Conservation (phyloP, 2,888 invertebrate genomes). For the Lasius platythorax region DNA sequence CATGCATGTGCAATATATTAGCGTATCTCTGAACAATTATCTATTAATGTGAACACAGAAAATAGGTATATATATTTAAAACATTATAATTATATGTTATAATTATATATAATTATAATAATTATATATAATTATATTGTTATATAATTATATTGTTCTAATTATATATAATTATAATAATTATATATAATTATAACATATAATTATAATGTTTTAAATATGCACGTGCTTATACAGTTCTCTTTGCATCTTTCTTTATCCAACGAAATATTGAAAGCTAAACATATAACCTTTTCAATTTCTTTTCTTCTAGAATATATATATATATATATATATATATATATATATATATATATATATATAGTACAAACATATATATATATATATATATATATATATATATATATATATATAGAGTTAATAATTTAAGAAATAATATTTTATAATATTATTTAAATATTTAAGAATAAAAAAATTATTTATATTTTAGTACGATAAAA, state of each 20-base stretch:
- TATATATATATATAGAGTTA: background rate
- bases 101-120: background rate
- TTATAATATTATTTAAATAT: constrained; percentile 1
- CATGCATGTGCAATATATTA: background rate
- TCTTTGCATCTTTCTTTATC: background rate
- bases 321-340: too few relatives aligned
- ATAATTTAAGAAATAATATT: too few relatives aligned
- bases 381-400: too few relatives aligned
- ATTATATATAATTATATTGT: too few relatives aligned
- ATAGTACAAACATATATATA: too few relatives aligned
- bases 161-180: too few relatives aligned
- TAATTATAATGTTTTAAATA: background rate
- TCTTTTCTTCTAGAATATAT: background rate
- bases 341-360: too few relatives aligned
- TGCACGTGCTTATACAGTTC: background rate
- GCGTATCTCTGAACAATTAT: background rate
- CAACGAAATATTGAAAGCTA: background rate
- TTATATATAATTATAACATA: background rate
- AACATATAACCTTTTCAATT: background rate
- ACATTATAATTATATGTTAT: background rate
- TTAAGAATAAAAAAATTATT: background rate
- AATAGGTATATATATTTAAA: background rate
- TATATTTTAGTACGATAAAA: background rate
- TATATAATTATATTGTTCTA: too few relatives aligned
- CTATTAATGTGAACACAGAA: background rate